Evolutionary conservation across 2,888 invertebrate species (phyloP).

Genomic region (Hydrotaea cyrtoneurina): DNA sequence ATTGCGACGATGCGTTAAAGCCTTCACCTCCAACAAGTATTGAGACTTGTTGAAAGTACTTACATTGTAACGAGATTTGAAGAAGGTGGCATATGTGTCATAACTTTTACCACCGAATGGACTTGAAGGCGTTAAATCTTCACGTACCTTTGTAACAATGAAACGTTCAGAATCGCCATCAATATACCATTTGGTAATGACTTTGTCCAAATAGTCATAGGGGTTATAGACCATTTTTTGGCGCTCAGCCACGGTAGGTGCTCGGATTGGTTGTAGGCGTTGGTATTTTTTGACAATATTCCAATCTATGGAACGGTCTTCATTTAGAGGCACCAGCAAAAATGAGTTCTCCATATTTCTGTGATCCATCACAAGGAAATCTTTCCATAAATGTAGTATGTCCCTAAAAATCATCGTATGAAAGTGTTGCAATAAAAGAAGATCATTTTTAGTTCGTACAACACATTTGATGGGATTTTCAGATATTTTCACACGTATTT

Average conservation of each 20-base stretch:
- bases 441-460: slow-evolving; percentile 81
- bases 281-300: slow-evolving; percentile 82
- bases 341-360: slow-evolving; percentile 82
- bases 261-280: slow-evolving; percentile 79
- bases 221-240: slow-evolving; percentile 82
- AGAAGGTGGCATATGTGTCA: slow-evolving; percentile 88
- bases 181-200: slow-evolving; percentile 94
- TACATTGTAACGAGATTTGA: slow-evolving; percentile 86
- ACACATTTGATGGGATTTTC: slow-evolving; percentile 82
- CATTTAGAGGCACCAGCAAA: slow-evolving; percentile 81
- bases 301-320: slow-evolving; percentile 84
- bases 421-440: slow-evolving; percentile 84
- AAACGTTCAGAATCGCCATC: slow-evolving; percentile 82
- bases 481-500: slow-evolving; percentile 79
- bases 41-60: slow-evolving; percentile 82
- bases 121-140: slow-evolving; percentile 85
- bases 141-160: slow-evolving; percentile 86
- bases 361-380: slow-evolving; percentile 84
- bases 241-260: slow-evolving; percentile 82
- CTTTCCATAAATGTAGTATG: slow-evolving; percentile 84
- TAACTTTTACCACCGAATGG: slow-evolving; percentile 83
- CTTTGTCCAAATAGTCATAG: slow-evolving; percentile 85
- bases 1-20: slow-evolving; percentile 78
- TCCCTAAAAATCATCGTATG: slow-evolving; percentile 89
- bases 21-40: slow-evolving; percentile 90